Evolutionary conservation across 1,140 invertebrate genomes (phyloP).

Genomic region (Thaumatotibia leucotreta): DNA sequence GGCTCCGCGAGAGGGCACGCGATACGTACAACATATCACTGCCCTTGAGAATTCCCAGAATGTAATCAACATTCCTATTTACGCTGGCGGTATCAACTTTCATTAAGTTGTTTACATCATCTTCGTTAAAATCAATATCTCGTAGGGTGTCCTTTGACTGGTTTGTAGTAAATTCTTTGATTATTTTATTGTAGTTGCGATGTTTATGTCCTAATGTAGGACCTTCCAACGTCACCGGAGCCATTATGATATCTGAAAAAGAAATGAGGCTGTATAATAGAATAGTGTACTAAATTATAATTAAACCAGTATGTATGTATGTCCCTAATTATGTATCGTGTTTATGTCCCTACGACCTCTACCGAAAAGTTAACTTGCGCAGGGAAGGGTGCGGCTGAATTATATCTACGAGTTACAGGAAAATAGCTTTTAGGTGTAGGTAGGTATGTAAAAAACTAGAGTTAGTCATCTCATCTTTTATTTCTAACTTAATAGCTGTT

Average conservation of each 20-base stretch:
- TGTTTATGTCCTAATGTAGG: constrained; percentile 48
- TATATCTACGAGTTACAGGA: too few relatives aligned
- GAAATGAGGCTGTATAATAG: too few relatives aligned
- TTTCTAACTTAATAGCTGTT: too few relatives aligned
- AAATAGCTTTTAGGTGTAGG: too few relatives aligned
- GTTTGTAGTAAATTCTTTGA: constrained; percentile 25
- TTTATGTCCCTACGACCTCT: too few relatives aligned
- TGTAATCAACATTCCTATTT: constrained; percentile 37
- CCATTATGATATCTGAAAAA: constrained; percentile 26
- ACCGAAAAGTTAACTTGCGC: too few relatives aligned
- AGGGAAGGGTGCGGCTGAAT: too few relatives aligned
- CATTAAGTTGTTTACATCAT: constrained; percentile 43
- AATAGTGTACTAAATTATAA: too few relatives aligned
- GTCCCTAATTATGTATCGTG: too few relatives aligned
- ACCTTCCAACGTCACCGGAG: constrained; percentile 33
- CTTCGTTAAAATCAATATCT: constrained; percentile 29
- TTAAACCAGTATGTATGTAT: too few relatives aligned
- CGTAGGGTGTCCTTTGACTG: constrained; percentile 16
- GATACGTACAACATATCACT: constrained; percentile 50
- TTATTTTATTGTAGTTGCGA: constrained; percentile 39
- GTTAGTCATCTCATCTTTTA: too few relatives aligned
- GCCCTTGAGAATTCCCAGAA: constrained; percentile 39
- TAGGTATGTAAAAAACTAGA: too few relatives aligned
- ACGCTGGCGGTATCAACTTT: constrained; percentile 49
- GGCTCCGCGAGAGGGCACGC: constrained; percentile 39